phyloP scores from a whole-genome alignment of 2,113 vertebrate species.

The Neofelis nebulosa region DNA sequence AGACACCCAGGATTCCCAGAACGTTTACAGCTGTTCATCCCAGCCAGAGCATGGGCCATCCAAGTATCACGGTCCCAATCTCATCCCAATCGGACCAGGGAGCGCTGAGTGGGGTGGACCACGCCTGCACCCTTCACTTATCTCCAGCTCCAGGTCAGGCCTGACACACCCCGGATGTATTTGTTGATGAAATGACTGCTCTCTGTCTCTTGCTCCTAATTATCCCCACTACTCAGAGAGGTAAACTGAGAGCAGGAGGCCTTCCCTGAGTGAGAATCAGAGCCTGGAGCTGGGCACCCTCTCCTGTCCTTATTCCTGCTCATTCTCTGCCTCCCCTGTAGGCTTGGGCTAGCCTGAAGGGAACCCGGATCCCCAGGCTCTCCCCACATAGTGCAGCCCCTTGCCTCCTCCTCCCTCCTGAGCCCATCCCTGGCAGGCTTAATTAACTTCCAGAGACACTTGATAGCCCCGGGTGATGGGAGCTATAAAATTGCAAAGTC shows the following conservation, averaged over 20 bases:
- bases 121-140: fast-evolving
- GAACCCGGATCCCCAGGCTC: not conserved
- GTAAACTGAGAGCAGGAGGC: not conserved
- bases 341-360: not conserved
- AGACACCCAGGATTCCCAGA: not conserved
- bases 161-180: not conserved
- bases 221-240: not conserved
- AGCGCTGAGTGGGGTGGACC: no score
- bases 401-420: not conserved
- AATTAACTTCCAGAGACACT: constrained; percentile 71
- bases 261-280: not conserved
- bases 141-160: not conserved
- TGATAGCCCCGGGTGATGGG: constrained; percentile 63
- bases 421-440: constrained; percentile 60
- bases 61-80: not conserved
- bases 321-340: not conserved
- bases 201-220: not conserved
- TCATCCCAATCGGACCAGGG: not conserved
- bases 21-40: not conserved
- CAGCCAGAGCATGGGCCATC: not conserved
- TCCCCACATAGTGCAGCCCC: not conserved
- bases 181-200: not conserved
- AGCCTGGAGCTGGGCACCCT: not conserved
- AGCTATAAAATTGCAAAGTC: constrained; percentile 67
- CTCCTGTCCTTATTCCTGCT: not conserved